A percentile compares a stretch with the other conserved stretches of the same genome.
Conservation (phyloP, 2,888 invertebrate genomes). For the Malthinus flaveolus region DNA sequence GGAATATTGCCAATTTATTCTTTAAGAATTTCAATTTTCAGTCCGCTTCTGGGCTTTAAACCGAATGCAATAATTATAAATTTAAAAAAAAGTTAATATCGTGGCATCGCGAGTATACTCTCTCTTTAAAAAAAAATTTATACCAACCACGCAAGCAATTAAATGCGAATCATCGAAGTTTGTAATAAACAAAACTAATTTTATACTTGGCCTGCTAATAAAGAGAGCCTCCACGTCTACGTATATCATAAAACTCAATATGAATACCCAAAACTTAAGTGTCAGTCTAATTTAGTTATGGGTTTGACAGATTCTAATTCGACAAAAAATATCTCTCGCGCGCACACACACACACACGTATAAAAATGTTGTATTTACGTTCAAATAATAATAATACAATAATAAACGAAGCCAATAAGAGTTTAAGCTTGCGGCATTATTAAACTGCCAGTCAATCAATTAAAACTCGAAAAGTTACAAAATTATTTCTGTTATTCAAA, state of each 20-base stretch:
- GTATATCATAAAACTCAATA: constrained; percentile 19
- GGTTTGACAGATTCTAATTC: constrained; percentile 22
- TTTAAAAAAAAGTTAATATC: neutral
- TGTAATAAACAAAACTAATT: constrained; percentile 1
- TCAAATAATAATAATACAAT: no score
- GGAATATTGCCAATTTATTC: constrained; percentile 28
- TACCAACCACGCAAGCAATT: neutral
- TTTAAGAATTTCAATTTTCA: constrained; percentile 21
- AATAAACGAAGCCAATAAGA: constrained; percentile 3
- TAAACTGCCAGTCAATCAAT: constrained; percentile 25
- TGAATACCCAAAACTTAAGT: constrained; percentile 25
- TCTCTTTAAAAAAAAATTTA: neutral
- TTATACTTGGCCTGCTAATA: constrained; percentile 17
- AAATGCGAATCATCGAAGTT: neutral
- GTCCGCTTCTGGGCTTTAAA: constrained; percentile 18
- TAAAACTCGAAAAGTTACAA: no score
- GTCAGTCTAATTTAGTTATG: constrained; percentile 29
- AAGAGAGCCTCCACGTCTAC: constrained; percentile 16
- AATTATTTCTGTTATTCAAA: no score
- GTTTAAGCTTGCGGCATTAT: constrained; percentile 23
- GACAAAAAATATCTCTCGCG: constrained; percentile 9
- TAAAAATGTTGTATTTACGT: no score
- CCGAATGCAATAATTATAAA: constrained; percentile 7
- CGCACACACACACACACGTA: no score
- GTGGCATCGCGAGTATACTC: no score